phyloP scores from a whole-genome alignment of 53 echinoderm and acorn worm genomes.

The Mesocentrotus franciscanus region DNA sequence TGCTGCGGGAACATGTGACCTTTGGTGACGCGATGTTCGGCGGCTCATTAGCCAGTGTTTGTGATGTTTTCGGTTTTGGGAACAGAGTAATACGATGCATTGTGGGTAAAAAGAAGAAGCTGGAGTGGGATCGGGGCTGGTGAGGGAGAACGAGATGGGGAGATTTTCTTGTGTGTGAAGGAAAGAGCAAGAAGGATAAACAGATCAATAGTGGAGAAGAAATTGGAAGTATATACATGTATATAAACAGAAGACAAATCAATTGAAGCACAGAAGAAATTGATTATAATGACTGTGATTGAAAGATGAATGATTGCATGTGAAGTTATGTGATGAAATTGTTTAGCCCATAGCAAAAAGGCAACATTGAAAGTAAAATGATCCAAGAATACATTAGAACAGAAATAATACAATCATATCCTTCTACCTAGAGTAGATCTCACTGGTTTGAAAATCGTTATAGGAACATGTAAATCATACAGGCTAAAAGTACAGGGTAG shows the following conservation, averaged over 20 bases:
- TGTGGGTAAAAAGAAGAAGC: slow-evolving; percentile 33
- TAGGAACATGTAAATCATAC: background rate
- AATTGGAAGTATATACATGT: background rate
- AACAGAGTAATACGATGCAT: slow-evolving; percentile 37
- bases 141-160: slow-evolving; percentile 21
- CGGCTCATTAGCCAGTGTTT: slow-evolving; percentile 64
- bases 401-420: background rate
- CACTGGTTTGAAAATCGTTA: background rate
- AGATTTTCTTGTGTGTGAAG: background rate
- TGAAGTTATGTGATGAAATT: background rate
- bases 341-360: background rate
- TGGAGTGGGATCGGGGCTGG: slow-evolving; percentile 10
- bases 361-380: background rate
- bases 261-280: background rate
- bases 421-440: background rate
- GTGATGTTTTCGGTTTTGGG: slow-evolving; percentile 54
- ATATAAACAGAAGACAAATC: background rate
- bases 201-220: slow-evolving; percentile 36
- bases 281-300: slow-evolving; percentile 9
- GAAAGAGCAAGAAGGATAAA: slow-evolving; percentile 21
- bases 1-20: slow-evolving; percentile 60
- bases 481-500: background rate
- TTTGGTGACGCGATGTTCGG: slow-evolving; percentile 57
- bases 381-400: background rate
- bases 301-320: background rate